Conservation (phyloP, 2,797 vertebrate species). For the Pelobates cultripes region DNA sequence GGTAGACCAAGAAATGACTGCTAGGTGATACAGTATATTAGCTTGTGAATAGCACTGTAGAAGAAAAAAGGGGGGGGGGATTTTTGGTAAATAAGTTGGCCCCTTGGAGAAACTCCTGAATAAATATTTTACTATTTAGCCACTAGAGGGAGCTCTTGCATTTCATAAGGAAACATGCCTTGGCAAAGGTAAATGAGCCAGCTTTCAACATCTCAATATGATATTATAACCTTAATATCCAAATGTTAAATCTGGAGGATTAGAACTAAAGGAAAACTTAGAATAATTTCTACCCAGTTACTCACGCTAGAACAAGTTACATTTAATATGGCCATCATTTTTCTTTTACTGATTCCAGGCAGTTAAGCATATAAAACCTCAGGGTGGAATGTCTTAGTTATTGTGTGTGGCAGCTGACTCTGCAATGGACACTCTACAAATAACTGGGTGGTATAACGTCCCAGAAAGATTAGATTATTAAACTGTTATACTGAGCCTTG, state of each 20-base stretch:
- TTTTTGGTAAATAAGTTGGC: too few species aligned
- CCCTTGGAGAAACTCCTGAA: too few species aligned
- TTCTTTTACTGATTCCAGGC: constrained; percentile 20
- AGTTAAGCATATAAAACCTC: not conserved
- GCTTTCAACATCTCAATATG: constrained; percentile 18
- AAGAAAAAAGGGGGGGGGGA: too few species aligned
- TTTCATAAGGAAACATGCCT: constrained; percentile 8
- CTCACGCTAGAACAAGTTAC: constrained; percentile 33
- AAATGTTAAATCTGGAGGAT: constrained; percentile 21
- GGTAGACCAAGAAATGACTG: too few species aligned
- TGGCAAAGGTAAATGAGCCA: not conserved
- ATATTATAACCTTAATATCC: not conserved
- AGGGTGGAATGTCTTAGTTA: not conserved
- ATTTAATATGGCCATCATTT: constrained; percentile 23
- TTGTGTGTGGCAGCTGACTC: not conserved
- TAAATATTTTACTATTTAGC: not conserved
- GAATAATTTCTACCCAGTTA: constrained; percentile 30
- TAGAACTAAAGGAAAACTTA: constrained; percentile 8
- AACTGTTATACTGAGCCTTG: too few species aligned
- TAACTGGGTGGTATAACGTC: not conserved
- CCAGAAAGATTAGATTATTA: too few species aligned
- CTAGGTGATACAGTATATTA: too few species aligned
- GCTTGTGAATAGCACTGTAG: too few species aligned
- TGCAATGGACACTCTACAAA: not conserved
- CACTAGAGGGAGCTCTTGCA: constrained; percentile 37